phyloP scores from a whole-genome alignment of 92 coral and sea anemone genomes.

The Micromussa lordhowensis region DNA sequence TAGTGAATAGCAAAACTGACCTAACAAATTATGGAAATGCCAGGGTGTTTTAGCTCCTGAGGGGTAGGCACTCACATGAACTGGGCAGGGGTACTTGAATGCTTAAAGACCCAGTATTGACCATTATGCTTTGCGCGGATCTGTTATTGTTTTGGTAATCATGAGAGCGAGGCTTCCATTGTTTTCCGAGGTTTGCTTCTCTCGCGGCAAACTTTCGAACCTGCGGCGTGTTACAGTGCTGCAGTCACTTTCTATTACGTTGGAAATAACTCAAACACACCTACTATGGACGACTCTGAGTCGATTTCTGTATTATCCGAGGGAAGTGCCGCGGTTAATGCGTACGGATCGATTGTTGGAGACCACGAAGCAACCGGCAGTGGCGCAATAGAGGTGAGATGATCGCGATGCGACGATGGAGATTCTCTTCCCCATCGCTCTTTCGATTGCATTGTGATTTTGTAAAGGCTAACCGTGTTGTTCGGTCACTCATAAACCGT shows the following conservation, averaged over 20 bases:
- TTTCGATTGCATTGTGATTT: not conserved
- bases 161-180: not conserved
- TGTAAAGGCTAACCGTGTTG: not conserved
- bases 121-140: not conserved
- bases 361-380: not conserved
- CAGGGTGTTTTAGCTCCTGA: not conserved
- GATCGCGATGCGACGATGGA: not conserved
- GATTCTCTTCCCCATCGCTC: not conserved
- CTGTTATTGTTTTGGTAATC: not conserved
- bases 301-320: slow-evolving; percentile 1
- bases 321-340: not conserved
- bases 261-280: not conserved
- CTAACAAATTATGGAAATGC: not conserved
- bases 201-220: no score
- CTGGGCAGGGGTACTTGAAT: not conserved
- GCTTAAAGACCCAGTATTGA: no score
- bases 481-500: not conserved
- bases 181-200: no score
- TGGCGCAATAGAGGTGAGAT: no score
- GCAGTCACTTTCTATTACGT: no score
- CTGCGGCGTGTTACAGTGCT: no score
- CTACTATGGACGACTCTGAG: not conserved
- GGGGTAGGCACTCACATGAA: slow-evolving; percentile 5
- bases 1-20: not conserved
- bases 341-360: slow-evolving; percentile 37